Evolutionary conservation across 2,113 vertebrate genomes (phyloP).

Genomic region (Takifugu bimaculatus): DNA sequence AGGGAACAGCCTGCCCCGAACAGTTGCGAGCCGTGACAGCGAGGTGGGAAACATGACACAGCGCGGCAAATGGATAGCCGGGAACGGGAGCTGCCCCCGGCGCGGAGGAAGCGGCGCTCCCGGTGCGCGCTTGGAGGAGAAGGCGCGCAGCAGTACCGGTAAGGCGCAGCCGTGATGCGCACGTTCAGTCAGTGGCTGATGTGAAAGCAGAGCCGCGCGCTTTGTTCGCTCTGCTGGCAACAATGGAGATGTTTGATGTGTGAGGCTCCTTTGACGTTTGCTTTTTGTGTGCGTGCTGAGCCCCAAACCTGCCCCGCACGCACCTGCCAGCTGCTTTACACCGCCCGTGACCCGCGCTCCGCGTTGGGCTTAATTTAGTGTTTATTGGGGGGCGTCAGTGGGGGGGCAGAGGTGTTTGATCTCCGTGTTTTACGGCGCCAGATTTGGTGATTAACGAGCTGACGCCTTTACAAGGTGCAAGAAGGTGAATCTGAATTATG

Average conservation of each 20-base stretch:
- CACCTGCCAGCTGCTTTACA: constrained; percentile 54
- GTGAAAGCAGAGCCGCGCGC: constrained; percentile 16
- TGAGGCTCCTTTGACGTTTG: constrained; percentile 28
- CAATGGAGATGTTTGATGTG: constrained; percentile 44
- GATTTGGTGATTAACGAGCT: constrained; percentile 18
- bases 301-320: constrained; percentile 16
- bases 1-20: constrained; percentile 44
- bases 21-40: constrained; percentile 49
- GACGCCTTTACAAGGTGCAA: constrained; percentile 32
- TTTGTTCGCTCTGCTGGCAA: constrained; percentile 62
- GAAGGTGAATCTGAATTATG: constrained; percentile 11
- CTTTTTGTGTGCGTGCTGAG: constrained; percentile 1
- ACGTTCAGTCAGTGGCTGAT: not conserved
- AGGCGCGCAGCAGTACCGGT: constrained; percentile 48
- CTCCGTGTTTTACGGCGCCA: constrained; percentile 25
- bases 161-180: constrained; percentile 14
- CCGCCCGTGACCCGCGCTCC: constrained; percentile 20
- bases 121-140: constrained; percentile 31
- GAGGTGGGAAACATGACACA: constrained; percentile 49
- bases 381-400: constrained; percentile 16
- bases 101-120: constrained; percentile 21
- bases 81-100: constrained; percentile 37
- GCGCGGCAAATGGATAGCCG: constrained; percentile 46
- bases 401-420: constrained; percentile 3
- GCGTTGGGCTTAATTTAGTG: constrained; percentile 1